Evolutionary conservation across 2,797 vertebrate species (phyloP).

Genomic region (Clarias fuscus): DNA sequence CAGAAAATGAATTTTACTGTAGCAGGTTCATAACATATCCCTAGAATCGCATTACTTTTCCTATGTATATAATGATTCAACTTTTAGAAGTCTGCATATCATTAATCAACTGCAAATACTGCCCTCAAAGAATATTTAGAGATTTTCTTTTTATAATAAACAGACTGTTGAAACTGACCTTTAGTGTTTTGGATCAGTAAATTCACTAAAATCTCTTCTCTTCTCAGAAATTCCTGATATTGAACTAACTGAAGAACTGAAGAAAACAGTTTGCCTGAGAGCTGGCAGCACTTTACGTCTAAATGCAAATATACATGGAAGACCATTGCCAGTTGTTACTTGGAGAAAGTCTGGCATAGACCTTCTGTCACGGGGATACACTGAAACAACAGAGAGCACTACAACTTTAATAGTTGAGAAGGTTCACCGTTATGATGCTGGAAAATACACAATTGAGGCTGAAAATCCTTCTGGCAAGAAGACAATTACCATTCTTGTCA

Average conservation of each 20-base stretch:
- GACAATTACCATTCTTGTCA: constrained; percentile 88
- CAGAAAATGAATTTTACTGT: background rate
- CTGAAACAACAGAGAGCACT: constrained; percentile 91
- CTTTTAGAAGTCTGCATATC: background rate
- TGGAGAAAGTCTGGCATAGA: constrained; percentile 94
- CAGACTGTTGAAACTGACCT: background rate
- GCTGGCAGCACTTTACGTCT: constrained; percentile 91
- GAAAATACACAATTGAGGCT: constrained; percentile 96
- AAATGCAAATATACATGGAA: constrained; percentile 85
- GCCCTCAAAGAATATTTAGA: background rate
- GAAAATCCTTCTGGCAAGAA: constrained; percentile 99
- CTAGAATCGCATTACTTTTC: background rate
- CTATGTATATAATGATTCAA: background rate
- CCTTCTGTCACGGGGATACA: constrained; percentile 87
- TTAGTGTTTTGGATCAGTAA: background rate
- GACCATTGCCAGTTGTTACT: constrained; percentile 85
- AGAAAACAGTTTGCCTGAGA: constrained; percentile 92
- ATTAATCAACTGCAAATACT: background rate
- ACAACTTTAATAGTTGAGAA: constrained; percentile 90
- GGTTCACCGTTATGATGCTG: constrained; percentile 92
- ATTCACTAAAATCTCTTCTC: constrained; percentile 22
- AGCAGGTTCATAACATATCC: background rate
- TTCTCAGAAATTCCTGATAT: constrained; percentile 92
- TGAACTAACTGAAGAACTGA: constrained; percentile 92
- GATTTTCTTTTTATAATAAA: background rate